These are phyloP conservation scores for Oreochromis niloticus DNA, from an alignment of 2,113 vertebrate species.

Conservation along the genomic window DNA sequence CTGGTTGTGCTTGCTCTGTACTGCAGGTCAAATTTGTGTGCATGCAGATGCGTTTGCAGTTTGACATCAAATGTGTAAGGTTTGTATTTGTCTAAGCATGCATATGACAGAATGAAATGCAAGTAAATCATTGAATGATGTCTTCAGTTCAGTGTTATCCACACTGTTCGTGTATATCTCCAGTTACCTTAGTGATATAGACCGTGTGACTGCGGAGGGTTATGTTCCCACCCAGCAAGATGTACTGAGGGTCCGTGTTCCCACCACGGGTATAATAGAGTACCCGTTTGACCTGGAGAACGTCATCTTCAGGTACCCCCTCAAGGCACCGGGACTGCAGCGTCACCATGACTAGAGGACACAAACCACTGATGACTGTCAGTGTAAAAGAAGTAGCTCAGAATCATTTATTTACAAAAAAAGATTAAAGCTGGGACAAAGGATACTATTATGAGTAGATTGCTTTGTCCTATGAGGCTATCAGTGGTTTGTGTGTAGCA, in stretches of 20 bases:
- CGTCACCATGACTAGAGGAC: conserved; percentile 17
- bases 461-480: not conserved
- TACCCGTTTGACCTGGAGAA: conserved; percentile 97
- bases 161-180: conserved; percentile 50
- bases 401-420: not conserved
- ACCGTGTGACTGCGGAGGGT: conserved; percentile 82
- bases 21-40: not conserved
- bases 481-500: conserved; percentile 55
- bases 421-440: not conserved
- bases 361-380: conserved; percentile 48
- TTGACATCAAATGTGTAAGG: not conserved
- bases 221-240: conserved; percentile 96
- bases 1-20: conserved; percentile 22
- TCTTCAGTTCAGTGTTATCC: conserved; percentile 20
- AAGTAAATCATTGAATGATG: not conserved
- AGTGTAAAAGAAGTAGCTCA: not conserved
- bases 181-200: conserved; percentile 90
- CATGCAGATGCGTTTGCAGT: not conserved
- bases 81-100: not conserved
- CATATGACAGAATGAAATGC: not conserved
- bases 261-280: conserved; percentile 94
- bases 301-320: conserved; percentile 90
- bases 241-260: conserved; percentile 90
- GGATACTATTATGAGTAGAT: not conserved
- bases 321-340: conserved; percentile 18